Evolutionary conservation across 2,797 vertebrate species (phyloP).

Genomic region (Hippopotamyrus pictus): DNA sequence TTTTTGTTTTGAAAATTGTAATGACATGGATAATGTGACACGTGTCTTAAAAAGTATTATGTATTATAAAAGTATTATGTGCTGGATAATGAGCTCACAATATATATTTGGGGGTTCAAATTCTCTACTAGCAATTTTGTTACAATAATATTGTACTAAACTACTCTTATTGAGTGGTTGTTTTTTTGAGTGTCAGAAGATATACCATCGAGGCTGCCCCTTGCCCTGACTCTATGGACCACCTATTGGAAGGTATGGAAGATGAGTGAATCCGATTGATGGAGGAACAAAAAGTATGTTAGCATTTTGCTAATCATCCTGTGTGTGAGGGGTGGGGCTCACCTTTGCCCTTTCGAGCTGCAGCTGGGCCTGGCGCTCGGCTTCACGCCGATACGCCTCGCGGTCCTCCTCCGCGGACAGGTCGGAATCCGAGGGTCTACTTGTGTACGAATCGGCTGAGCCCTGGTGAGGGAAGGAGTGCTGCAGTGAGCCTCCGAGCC

Average conservation of each 20-base stretch:
- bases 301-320: background rate
- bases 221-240: background rate
- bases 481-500: background rate
- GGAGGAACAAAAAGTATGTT: background rate
- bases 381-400: slow-evolving; percentile 88
- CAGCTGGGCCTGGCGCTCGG: slow-evolving; percentile 90
- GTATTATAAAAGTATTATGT: background rate
- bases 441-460: slow-evolving; percentile 94
- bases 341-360: slow-evolving; percentile 96
- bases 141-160: background rate
- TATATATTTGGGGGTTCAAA: background rate
- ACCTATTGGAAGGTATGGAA: background rate
- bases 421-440: slow-evolving; percentile 96
- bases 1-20: background rate
- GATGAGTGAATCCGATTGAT: background rate
- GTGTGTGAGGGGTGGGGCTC: slow-evolving; percentile 11
- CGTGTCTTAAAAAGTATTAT: background rate
- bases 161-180: background rate
- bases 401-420: slow-evolving; percentile 95
- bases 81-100: background rate
- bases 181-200: background rate
- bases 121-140: background rate
- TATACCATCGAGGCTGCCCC: background rate
- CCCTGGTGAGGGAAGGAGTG: slow-evolving; percentile 59
- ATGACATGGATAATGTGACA: background rate